These are phyloP conservation scores for Catharus ustulatus DNA, from an alignment of 2,797 vertebrate genomes.

Conservation along the genomic window DNA sequence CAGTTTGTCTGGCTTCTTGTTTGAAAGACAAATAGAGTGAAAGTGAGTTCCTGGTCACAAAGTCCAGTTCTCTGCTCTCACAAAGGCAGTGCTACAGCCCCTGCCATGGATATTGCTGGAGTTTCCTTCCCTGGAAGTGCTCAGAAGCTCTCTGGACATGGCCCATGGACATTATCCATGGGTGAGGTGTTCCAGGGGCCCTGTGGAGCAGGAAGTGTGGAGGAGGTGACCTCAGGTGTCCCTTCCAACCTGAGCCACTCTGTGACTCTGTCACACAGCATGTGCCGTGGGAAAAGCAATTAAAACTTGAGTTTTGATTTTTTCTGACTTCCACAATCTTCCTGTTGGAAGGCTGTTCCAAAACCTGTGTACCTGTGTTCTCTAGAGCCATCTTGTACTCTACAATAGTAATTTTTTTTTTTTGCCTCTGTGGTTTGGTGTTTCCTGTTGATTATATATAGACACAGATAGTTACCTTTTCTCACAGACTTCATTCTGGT, in stretches of 20 bases:
- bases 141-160: accelerated
- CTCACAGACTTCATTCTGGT: background rate
- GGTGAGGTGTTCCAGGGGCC: accelerated
- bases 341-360: background rate
- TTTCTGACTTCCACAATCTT: background rate
- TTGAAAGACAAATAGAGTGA: background rate
- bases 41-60: background rate
- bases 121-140: background rate
- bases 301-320: background rate
- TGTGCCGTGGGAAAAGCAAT: background rate
- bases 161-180: no score
- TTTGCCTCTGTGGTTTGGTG: background rate
- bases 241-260: background rate
- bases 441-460: background rate
- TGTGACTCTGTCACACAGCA: background rate
- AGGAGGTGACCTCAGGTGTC: background rate
- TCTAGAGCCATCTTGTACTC: background rate
- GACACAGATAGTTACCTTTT: background rate
- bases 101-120: background rate
- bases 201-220: background rate
- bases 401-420: background rate
- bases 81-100: background rate
- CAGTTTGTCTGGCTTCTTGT: background rate
- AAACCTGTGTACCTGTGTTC: background rate
- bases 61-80: background rate